phyloP scores from a whole-genome alignment of 2,888 invertebrate genomes.

The Sarcophaga caerulescens region DNA sequence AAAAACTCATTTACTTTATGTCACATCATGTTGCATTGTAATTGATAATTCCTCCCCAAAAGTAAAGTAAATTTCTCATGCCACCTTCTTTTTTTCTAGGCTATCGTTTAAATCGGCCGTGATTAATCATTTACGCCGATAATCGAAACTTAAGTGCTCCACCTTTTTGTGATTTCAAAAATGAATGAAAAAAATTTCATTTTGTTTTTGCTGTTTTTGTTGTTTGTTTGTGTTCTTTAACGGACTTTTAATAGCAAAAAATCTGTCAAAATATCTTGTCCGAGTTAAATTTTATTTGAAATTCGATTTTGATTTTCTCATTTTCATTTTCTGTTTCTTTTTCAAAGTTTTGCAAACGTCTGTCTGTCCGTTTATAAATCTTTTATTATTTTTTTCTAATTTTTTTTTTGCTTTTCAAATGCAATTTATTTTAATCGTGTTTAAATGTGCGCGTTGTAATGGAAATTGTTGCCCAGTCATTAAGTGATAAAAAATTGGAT shows the following conservation, averaged over 20 bases:
- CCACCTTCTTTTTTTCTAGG: too few species aligned
- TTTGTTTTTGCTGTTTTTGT: neutral
- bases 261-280: slow-evolving; percentile 51
- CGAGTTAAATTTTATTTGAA: neutral
- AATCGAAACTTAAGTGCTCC: slow-evolving; percentile 1
- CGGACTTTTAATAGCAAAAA: slow-evolving; percentile 28
- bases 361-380: neutral
- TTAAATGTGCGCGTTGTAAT: slow-evolving; percentile 8
- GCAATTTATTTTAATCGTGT: slow-evolving; percentile 31
- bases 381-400: neutral
- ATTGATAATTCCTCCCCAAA: too few species aligned
- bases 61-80: too few species aligned
- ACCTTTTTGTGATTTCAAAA: slow-evolving; percentile 32
- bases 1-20: too few species aligned
- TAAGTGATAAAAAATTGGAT: slow-evolving; percentile 27
- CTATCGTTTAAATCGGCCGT: neutral
- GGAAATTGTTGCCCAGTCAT: slow-evolving; percentile 40
- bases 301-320: too few species aligned
- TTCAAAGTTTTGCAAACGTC: too few species aligned
- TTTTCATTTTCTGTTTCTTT: too few species aligned
- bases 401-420: slow-evolving; percentile 20
- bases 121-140: neutral
- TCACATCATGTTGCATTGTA: too few species aligned
- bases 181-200: neutral
- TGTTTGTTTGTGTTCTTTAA: neutral